A percentile compares a stretch with the other conserved stretches of the same genome.
Evolutionary conservation across 1,140 invertebrate species (phyloP).

Genomic region (Alviniconcha marisindica): DNA sequence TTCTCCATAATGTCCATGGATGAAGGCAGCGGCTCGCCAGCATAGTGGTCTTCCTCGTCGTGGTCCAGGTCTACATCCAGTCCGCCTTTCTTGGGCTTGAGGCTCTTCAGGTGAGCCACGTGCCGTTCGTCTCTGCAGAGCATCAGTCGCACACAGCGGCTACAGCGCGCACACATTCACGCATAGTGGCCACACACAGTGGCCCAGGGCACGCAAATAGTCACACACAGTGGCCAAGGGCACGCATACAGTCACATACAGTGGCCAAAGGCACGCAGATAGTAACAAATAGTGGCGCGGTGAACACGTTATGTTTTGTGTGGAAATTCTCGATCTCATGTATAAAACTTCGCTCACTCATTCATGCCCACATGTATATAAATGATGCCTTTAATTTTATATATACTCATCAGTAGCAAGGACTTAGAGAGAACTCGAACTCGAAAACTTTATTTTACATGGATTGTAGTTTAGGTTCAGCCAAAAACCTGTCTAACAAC

Average conservation of each 20-base stretch:
- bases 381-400: too few relatives aligned
- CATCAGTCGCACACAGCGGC: not conserved
- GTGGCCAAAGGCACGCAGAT: too few relatives aligned
- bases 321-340: too few relatives aligned
- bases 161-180: not conserved
- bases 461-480: not conserved
- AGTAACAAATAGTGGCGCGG: too few relatives aligned
- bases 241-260: not conserved
- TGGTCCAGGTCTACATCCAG: slow-evolving; percentile 12
- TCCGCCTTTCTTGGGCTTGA: slow-evolving; percentile 19
- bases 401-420: too few relatives aligned
- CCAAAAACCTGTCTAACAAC: not conserved
- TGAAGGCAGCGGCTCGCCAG: not conserved
- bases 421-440: too few relatives aligned
- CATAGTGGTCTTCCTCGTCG: not conserved
- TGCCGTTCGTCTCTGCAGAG: slow-evolving; percentile 1
- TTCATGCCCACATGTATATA: too few relatives aligned
- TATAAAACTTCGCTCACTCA: too few relatives aligned
- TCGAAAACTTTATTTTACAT: not conserved
- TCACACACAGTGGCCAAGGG: not conserved
- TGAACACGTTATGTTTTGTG: too few relatives aligned
- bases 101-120: slow-evolving; percentile 24
- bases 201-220: not conserved
- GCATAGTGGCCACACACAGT: not conserved
- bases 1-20: slow-evolving; percentile 30